Percentiles rank a stretch among this genome's conserved stretches.
Conservation (phyloP, 2,797 vertebrate species). For the Megalops cyprinoides region DNA sequence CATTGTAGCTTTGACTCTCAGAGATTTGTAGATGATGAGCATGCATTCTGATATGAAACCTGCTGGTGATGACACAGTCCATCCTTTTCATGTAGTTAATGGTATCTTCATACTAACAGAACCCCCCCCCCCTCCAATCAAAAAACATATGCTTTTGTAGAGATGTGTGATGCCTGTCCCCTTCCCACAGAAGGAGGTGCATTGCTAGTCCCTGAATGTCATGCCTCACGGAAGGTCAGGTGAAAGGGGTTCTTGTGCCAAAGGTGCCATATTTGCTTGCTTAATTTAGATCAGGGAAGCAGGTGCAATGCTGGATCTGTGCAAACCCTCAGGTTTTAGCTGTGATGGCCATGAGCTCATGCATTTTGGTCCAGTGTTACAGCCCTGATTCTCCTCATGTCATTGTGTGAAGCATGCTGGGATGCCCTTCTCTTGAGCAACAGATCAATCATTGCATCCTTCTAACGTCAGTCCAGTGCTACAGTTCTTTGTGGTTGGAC, state of each 20-base stretch:
- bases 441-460: background rate
- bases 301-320: background rate
- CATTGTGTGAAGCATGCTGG: conserved; percentile 6
- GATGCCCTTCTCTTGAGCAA: too few relatives aligned
- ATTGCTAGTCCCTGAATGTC: background rate
- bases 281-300: background rate
- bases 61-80: background rate
- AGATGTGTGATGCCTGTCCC: background rate
- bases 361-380: background rate
- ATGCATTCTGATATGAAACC: background rate
- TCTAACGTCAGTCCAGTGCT: background rate
- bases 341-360: background rate
- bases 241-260: too few relatives aligned
- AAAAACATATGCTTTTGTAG: too few relatives aligned
- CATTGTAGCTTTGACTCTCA: background rate
- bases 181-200: background rate
- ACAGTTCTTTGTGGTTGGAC: background rate
- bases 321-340: background rate
- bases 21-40: background rate
- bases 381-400: background rate
- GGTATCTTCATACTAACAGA: background rate
- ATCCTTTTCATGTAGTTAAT: background rate
- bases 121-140: background rate
- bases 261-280: background rate
- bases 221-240: background rate